Conservation (phyloP, 1,140 invertebrate genomes). For the Ostrea denselamellosa region DNA sequence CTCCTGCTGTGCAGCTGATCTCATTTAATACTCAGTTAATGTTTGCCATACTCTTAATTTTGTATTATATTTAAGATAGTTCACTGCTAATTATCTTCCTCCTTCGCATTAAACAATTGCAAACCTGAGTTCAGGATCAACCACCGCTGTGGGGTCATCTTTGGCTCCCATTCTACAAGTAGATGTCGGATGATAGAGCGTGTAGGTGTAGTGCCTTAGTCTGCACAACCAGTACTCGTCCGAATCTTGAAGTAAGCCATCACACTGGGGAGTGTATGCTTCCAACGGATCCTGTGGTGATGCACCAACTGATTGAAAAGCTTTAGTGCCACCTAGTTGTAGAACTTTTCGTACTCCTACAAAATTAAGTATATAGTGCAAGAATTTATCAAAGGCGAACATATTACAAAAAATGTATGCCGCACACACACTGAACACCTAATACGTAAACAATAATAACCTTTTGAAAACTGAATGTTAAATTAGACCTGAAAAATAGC, state of each 20-base stretch:
- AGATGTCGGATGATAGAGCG: conserved; percentile 92
- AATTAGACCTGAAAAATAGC: too few species aligned
- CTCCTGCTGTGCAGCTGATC: too few species aligned
- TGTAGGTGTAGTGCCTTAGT: conserved; percentile 77
- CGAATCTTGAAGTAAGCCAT: conserved; percentile 46
- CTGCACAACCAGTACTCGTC: conserved; percentile 75
- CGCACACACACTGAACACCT: too few species aligned
- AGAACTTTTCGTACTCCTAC: conserved; percentile 35
- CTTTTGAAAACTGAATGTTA: too few species aligned
- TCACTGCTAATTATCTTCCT: too few species aligned
- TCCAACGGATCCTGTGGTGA: neutral
- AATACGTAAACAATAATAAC: too few species aligned
- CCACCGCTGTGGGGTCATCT: conserved; percentile 90
- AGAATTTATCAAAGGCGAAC: too few species aligned
- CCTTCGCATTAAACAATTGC: neutral
- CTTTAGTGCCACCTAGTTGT: conserved; percentile 11
- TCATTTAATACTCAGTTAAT: too few species aligned
- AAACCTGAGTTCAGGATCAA: conserved; percentile 86
- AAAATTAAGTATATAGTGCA: neutral
- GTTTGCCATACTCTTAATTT: too few species aligned
- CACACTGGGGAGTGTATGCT: conserved; percentile 33
- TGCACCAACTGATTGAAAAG: conserved; percentile 35
- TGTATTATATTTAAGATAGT: too few species aligned
- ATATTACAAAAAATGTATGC: too few species aligned
- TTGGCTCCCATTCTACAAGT: conserved; percentile 95